Percentiles rank a stretch among this genome's conserved stretches.
Evolutionary conservation across 2,888 invertebrate genomes (phyloP).

Genomic region (Spilarctia lutea): DNA sequence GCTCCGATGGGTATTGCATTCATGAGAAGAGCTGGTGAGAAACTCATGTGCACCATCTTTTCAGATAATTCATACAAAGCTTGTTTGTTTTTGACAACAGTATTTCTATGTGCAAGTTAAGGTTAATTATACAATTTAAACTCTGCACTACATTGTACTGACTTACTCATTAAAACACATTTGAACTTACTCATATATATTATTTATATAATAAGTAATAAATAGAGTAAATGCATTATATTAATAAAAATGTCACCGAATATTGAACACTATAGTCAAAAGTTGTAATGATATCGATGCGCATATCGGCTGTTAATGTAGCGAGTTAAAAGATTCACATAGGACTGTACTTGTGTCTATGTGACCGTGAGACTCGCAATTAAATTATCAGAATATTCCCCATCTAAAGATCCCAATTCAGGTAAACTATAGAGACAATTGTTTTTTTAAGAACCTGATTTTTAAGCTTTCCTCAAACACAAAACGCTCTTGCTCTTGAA

Average conservation of each 20-base stretch:
- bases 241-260: slow-evolving; percentile 60
- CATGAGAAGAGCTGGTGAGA: too few relatives aligned
- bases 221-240: not conserved
- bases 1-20: too few relatives aligned
- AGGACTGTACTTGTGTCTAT: slow-evolving; percentile 39
- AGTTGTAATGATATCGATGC: slow-evolving; percentile 62
- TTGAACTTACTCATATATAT: not conserved
- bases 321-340: slow-evolving; percentile 70
- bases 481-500: not conserved
- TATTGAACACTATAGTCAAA: slow-evolving; percentile 65
- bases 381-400: not conserved
- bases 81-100: too few relatives aligned
- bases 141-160: too few relatives aligned
- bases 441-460: too few relatives aligned
- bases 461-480: not conserved
- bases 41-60: too few relatives aligned
- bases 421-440: not conserved
- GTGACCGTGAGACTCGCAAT: slow-evolving; percentile 62
- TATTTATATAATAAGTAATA: not conserved
- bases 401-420: not conserved
- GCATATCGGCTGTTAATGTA: slow-evolving; percentile 63
- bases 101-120: too few relatives aligned
- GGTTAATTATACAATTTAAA: too few relatives aligned
- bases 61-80: too few relatives aligned
- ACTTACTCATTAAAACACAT: too few relatives aligned